Conservation (phyloP, 2,888 invertebrate genomes). For the Dryobotodes eremita region DNA sequence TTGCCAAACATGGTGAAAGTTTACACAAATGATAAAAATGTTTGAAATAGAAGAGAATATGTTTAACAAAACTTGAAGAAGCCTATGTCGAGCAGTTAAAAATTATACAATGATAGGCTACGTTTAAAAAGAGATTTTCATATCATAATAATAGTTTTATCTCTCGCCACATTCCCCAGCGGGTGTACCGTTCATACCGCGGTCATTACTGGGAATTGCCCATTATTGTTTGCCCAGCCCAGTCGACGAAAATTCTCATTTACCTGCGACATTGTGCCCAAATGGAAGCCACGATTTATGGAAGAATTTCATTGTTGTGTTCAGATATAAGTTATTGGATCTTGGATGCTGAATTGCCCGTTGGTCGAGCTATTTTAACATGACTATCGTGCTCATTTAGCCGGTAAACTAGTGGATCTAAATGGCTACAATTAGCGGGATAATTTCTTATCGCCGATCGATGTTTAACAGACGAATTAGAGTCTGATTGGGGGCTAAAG, state of each 20-base stretch:
- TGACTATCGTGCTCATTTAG: neutral
- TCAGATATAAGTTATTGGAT: constrained; percentile 28
- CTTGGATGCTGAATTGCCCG: constrained; percentile 9
- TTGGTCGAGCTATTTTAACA: constrained; percentile 4
- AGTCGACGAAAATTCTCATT: constrained; percentile 81
- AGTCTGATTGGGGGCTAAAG: neutral
- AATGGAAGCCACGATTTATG: constrained; percentile 63
- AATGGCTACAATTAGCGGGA: neutral
- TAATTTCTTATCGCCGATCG: neutral
- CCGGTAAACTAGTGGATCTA: neutral
- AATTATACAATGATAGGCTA: neutral
- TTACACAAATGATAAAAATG: neutral
- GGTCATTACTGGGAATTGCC: constrained; percentile 82
- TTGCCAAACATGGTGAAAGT: neutral
- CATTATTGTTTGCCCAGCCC: constrained; percentile 86
- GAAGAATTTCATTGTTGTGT: constrained; percentile 44
- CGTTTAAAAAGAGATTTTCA: neutral
- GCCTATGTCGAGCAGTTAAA: neutral
- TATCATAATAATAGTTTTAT: neutral
- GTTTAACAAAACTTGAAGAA: neutral
- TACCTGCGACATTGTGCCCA: constrained; percentile 76
- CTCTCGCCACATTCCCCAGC: constrained; percentile 48
- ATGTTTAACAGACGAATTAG: neutral
- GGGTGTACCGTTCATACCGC: constrained; percentile 72
- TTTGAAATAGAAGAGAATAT: neutral